Conservation (phyloP, 2,888 invertebrate genomes). For the Onthophagus sagittarius region DNA sequence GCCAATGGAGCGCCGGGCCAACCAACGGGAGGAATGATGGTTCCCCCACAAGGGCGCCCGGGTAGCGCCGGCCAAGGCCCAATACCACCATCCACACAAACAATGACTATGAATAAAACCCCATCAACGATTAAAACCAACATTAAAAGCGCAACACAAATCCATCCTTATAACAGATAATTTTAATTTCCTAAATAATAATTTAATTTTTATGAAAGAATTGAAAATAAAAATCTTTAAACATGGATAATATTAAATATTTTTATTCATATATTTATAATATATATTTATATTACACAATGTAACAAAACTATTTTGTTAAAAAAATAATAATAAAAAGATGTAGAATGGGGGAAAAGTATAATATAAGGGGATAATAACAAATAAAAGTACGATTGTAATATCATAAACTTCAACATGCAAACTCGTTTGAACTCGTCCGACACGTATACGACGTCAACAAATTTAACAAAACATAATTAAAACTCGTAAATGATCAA, state of each 20-base stretch:
- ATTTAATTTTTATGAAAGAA: background rate
- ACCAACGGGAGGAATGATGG: constrained; percentile 49
- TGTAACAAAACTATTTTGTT: constrained; percentile 3
- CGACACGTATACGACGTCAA: background rate
- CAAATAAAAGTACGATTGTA: constrained; percentile 1
- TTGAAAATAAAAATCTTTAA: background rate
- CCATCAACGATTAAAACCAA: constrained; percentile 90
- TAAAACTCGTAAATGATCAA: background rate
- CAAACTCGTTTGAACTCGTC: background rate
- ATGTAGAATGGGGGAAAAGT: background rate
- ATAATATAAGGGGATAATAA: background rate
- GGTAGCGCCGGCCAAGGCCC: constrained; percentile 60
- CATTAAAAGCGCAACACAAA: constrained; percentile 85
- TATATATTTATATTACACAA: constrained; percentile 10
- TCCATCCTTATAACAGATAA: constrained; percentile 79
- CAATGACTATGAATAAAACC: constrained; percentile 72
- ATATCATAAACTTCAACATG: background rate
- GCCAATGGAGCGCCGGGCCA: constrained; percentile 47
- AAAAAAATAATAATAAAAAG: constrained; percentile 1
- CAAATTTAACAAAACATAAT: background rate
- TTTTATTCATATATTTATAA: constrained; percentile 2
- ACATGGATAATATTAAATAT: constrained; percentile 10
- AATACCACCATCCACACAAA: constrained; percentile 57
- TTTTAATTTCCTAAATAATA: background rate
- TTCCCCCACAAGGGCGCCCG: constrained; percentile 50